Base-by-base conservation (phyloP, 2,888 invertebrate species). In the Pemphredon lugubris region DNA sequence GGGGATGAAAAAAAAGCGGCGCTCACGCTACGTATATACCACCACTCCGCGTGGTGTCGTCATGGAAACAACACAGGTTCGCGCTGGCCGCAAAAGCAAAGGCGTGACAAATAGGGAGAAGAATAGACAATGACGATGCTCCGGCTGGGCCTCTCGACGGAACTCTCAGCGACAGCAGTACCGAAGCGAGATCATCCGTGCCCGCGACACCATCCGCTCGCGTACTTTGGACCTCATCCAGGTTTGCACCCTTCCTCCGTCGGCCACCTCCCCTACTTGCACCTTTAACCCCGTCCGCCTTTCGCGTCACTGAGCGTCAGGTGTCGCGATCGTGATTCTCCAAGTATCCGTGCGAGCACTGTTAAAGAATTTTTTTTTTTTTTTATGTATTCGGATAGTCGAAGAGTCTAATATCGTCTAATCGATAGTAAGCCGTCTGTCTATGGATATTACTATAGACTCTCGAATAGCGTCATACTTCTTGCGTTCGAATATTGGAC, bases 121-220 rank as follows among this genome's bases (percentile, higher is more conserved):
- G 84, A 83, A 86, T 85, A 85, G 86, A 86, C 85, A 86, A 87
- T 84, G 85, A 86, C 77, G 85, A 84, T 75, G 78, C 81, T 79
- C 78, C 73, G 68, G 63, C 26, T n/a, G 40, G 50, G 7, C 40
- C 77, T 63, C 70, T 75, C 68, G 64, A 64, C 71, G 47, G 42
- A 60, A 73, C 69, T 69, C 76, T 73, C 69, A 70, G 57, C 72
- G 48, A 18, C 54, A 44, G 61, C 73, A 18, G 32, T 55, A 48
- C 58, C 77, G 65, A 66, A 72, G 65, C 47, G 75, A 68, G 75
- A 74, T 76, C 66, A 64, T 66, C 44, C 67, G 67, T 74, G 61
- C 77, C 51, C 66, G 66, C 59, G 70, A 77, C 77, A 69, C 69
- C 67, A 60, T 71, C 63, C 45, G 63, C 69, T 20, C 64, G 54